phyloP scores from a whole-genome alignment of 2,888 invertebrate genomes.

The Chironomus riparius region DNA sequence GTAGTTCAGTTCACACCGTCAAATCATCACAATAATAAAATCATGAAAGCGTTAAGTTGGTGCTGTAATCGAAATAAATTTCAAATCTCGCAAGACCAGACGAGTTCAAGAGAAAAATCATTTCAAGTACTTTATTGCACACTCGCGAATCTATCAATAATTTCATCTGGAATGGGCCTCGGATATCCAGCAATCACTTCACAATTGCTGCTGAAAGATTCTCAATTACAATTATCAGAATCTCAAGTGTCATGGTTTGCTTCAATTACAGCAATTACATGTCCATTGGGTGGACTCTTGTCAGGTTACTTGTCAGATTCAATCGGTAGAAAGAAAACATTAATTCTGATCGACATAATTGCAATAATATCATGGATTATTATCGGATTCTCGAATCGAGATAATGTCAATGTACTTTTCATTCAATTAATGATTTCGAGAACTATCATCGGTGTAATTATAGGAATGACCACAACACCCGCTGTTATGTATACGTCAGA shows the following conservation, averaged over 20 bases:
- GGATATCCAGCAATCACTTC: conserved; percentile 38
- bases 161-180: conserved; percentile 38
- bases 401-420: not conserved
- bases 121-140: not conserved
- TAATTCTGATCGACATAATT: conserved; percentile 4
- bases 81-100: no score
- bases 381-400: conserved; percentile 6
- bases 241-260: conserved; percentile 39
- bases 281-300: conserved; percentile 18
- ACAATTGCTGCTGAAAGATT: conserved; percentile 29
- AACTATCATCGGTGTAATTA: conserved; percentile 7
- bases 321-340: conserved; percentile 6
- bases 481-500: conserved; percentile 11
- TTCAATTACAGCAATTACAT: conserved; percentile 15
- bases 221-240: conserved; percentile 26
- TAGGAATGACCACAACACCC: conserved; percentile 15
- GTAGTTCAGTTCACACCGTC: no score
- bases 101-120: not conserved
- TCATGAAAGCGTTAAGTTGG: no score
- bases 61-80: no score
- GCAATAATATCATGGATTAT: conserved; percentile 12
- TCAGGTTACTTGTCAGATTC: conserved; percentile 1
- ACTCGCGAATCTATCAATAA: conserved; percentile 36
- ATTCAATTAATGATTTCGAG: conserved; percentile 16
- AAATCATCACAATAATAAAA: no score